A percentile compares a stretch with the other conserved stretches of the same genome.
phyloP scores from a whole-genome alignment of 2,113 vertebrate species.

The Myotis yumanensis region DNA sequence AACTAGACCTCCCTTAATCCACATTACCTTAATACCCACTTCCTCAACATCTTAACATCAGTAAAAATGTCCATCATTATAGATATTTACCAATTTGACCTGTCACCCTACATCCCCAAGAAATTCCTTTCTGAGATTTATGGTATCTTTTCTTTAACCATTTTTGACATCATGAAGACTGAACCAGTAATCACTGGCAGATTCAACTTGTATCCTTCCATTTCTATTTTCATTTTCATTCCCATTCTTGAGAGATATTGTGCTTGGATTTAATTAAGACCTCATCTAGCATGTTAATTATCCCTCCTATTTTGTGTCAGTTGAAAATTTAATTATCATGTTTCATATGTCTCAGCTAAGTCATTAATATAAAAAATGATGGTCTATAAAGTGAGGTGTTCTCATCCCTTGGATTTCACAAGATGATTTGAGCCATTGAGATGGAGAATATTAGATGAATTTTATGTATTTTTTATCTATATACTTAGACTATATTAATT shows the following conservation, averaged over 20 bases:
- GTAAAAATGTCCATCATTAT: not conserved
- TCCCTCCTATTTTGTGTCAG: not conserved
- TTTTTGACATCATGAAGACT: not conserved
- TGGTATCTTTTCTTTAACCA: not conserved
- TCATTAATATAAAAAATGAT: conserved; percentile 4
- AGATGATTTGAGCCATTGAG: not conserved
- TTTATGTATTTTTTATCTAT: not conserved
- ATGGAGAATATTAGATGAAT: not conserved
- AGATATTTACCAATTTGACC: not conserved
- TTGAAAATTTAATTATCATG: not conserved
- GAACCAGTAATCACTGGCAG: not conserved
- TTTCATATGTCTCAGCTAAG: not conserved
- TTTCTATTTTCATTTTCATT: not conserved
- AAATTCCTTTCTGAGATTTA: not conserved
- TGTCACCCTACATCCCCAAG: not conserved
- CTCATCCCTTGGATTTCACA: not conserved
- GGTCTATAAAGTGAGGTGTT: not conserved
- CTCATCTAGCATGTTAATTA: not conserved
- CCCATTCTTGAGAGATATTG: not conserved
- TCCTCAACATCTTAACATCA: not conserved
- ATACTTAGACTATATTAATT: not conserved
- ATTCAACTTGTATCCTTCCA: not conserved
- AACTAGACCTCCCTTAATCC: not conserved
- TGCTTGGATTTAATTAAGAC: conserved; percentile 51
- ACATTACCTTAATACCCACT: not conserved